Base-by-base conservation (phyloP, 2,797 vertebrate genomes). In the Delichon dasypus region DNA sequence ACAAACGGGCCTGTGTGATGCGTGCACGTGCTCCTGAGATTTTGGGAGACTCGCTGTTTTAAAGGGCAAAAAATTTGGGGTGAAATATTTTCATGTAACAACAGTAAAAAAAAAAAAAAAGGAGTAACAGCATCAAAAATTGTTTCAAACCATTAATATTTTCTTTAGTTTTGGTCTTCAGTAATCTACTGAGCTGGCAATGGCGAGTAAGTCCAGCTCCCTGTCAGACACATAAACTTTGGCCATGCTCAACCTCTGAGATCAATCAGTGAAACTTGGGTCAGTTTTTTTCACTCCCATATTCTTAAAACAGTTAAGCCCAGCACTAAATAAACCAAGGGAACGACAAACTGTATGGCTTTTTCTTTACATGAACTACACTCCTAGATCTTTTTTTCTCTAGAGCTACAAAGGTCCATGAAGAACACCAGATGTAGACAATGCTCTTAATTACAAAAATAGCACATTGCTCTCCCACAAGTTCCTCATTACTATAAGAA, bases 181-280 rank as follows among this genome's bases (percentile, higher is more conserved):
- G 12, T 89, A 95, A 76, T 58, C 88, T 92, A 47, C 13, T 84
- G 90, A 92, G 73, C 55, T 85, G 91, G 78, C 78, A 93, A 88
- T 70, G 76, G 91, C 27, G 74, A 88, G 79, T 91, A 94, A 94
- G 91, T 94, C 92, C 62, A 90, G 91, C 91, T 87, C 40, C 10
- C 90, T 91, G 68, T 89, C 93, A 96, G 91, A 93, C 51, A 94
- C 60, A 88, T 85, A 70, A 96, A 80, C 94, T 93, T 90, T 93
- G 86, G 88, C 87, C 88, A 62, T 90, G 77, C 47, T 85, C 83
- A 96, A 95, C n/a, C 60, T 66, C 47, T 1, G 17, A 97, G 93
- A 91, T 58, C 34, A 78, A 91, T 85, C 84, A 92, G 82, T 85
- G 94, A 94, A 94, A 88, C 38, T 62, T 17, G 51, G 61, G 93